Base-by-base conservation (phyloP, 2,888 invertebrate genomes). In the Erebia palarica region DNA sequence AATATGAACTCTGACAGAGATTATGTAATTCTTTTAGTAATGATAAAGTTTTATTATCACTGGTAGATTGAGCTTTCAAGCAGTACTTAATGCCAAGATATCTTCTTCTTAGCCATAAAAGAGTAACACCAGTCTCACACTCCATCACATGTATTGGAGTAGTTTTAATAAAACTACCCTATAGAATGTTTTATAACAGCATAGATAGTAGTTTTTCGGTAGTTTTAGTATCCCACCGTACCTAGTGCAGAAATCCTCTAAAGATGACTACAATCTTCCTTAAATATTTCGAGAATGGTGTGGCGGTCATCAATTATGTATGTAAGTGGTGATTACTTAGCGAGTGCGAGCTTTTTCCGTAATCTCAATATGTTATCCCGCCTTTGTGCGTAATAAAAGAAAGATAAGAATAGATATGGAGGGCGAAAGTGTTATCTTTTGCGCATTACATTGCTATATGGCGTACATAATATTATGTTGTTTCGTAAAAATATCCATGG, bases 291-390 rank as follows among this genome's bases (percentile, higher is more conserved):
- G 49, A 60, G 65, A 27, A 60, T 73, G 36, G 16, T 53, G 59
- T 69, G 66, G 13, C 58, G 72, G 66, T 65, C 71, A 69, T 75
- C 71, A 73, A 74, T 74, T 68, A 75, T 71, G 71, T 68, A 73
- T 73, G 70, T 74, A 69, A 74, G 73, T 73, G 69, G 68, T 71
- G 70, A 71, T 71, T 69, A 72, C 71, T 72, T 70, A 70, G 70
- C 60, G 68, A 59, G 59, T 70, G 65, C 57, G 65, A 65, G 65
- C 65, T 57, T 3, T 55, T 65, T 47, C 55, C 16, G 67, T 58
- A 70, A 73, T 70, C 65, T 68, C 70, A 70, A 63, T 66, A 58
- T 65, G 65, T 68, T 73, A 71, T 59, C 53, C 51, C 44, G 44
- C 64, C 51, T 58, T 63, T 65, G 65, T 57, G 63, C 68, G 61